Base-by-base conservation (phyloP, 2,888 invertebrate genomes). In the Melipona bicolor region DNA sequence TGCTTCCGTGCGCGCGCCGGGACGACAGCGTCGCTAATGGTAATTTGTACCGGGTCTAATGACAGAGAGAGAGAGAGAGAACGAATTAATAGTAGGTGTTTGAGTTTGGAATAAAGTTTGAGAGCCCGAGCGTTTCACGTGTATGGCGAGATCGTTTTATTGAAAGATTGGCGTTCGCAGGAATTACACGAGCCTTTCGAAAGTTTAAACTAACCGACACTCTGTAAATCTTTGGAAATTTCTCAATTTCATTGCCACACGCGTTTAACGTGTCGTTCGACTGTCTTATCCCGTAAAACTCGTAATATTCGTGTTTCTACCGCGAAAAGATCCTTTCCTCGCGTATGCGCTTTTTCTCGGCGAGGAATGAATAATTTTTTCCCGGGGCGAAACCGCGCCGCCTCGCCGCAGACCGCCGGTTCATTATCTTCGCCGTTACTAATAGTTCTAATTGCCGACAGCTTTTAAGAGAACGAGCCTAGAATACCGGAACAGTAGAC, bases 361-460 rank as follows among this genome's bases (percentile, higher is more conserved):
- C 27, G 61, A 61, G 52, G 64, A 27, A 24, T 4, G 62, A 56
- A 65, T 52, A 43, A 73, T 83, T 83, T 77, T 52, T 36, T 17
- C 15, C 1, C 43, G 9, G 43, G 11, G 36, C 11, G 19, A 49
- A 68, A 62, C 36, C n/a, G 32, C 62, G 4, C 43, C 43, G 19
- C 19, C 24, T 5, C 11, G 4, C 17, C 52, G 27, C 36, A 27
- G 17, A 56, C 61, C n/a, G 52, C 21, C n/a, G 56, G 76, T 73
- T 81, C 81, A 72, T 83, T 79, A 83, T 64, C 62, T n/a, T 27
- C 62, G 52, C 15, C 49, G 65, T 54, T 72, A n/a, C 64, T 79
- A 83, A 83, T 84, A 76, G 79, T 79, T 79, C 64, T 79, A 84
- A 84, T 84, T 84, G 73, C 59, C 83, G 83, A 69, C 83, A 65